These are phyloP conservation scores for Drosophila tanythrix DNA, from an alignment of 2,888 invertebrate species.

Conservation along the genomic window DNA sequence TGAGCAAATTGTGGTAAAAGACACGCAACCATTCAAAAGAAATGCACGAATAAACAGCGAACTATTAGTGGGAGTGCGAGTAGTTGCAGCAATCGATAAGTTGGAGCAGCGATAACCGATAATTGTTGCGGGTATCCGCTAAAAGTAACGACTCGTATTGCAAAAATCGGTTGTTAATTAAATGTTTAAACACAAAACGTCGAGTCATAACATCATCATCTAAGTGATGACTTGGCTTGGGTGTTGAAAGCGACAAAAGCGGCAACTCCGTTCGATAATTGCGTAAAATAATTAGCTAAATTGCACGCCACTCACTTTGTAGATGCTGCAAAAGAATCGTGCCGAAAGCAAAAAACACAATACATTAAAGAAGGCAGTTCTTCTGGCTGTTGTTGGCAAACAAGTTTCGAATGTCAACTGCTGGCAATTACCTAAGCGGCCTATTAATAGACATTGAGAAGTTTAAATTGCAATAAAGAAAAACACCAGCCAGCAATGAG, in stretches of 20 bases:
- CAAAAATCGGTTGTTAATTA: conserved; percentile 32
- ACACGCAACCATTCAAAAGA: conserved; percentile 2
- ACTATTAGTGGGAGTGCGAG: conserved; percentile 10
- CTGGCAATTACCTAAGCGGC: conserved; percentile 62
- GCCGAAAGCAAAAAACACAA: conserved; percentile 21
- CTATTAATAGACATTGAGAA: conserved; percentile 54
- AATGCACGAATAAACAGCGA: conserved; percentile 11
- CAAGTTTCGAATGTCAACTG: conserved; percentile 66
- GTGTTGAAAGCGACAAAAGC: conserved; percentile 64
- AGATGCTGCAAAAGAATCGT: conserved; percentile 57
- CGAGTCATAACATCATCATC: conserved; percentile 33
- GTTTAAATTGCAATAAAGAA: conserved; percentile 19
- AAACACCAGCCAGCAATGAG: conserved; percentile 35
- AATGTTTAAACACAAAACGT: conserved; percentile 15
- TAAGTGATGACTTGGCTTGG: conserved; percentile 29
- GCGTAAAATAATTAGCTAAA: conserved; percentile 69
- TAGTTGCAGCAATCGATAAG: conserved; percentile 27
- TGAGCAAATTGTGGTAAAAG: conserved; percentile 12
- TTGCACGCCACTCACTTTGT: conserved; percentile 48
- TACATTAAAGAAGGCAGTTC: conserved; percentile 6
- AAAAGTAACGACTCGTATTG: conserved; percentile 28
- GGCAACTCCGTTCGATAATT: conserved; percentile 65
- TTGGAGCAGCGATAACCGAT: conserved; percentile 26
- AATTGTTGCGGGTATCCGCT: conserved; percentile 7
- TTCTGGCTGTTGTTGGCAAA: conserved; percentile 22